Evolutionary conservation across 2,888 invertebrate genomes (phyloP).

Genomic region (Exocentrus adspersus): DNA sequence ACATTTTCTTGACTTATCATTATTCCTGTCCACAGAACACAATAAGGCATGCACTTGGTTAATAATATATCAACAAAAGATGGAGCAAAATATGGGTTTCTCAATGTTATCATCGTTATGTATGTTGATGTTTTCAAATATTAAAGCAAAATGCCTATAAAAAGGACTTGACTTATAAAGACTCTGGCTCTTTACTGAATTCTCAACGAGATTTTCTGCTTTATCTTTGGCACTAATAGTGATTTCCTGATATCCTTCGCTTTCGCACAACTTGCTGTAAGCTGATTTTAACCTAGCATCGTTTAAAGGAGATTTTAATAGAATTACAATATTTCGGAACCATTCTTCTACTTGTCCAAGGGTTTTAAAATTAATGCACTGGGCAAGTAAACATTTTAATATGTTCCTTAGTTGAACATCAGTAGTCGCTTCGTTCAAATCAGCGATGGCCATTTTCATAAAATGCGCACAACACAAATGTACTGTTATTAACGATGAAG

Average conservation of each 20-base stretch:
- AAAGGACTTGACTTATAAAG: slow-evolving; percentile 2
- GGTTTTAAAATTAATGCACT: not conserved
- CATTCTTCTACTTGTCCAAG: too few relatives aligned
- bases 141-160: not conserved
- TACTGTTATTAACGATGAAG: not conserved
- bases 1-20: not conserved
- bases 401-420: not conserved
- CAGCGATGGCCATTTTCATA: not conserved
- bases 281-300: not conserved
- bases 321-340: not conserved
- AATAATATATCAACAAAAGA: not conserved
- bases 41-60: not conserved
- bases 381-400: not conserved
- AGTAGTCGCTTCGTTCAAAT: not conserved
- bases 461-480: slow-evolving; percentile 16
- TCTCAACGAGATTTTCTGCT: not conserved
- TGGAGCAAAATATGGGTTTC: not conserved
- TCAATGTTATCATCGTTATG: not conserved
- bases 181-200: not conserved
- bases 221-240: not conserved
- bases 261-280: not conserved
- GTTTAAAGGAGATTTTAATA: not conserved
- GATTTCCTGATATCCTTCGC: not conserved
- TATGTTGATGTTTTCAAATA: not conserved
- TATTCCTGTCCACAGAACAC: not conserved